Evolutionary conservation across 2,888 invertebrate species (phyloP).

Genomic region (Phaonia tiefii): DNA sequence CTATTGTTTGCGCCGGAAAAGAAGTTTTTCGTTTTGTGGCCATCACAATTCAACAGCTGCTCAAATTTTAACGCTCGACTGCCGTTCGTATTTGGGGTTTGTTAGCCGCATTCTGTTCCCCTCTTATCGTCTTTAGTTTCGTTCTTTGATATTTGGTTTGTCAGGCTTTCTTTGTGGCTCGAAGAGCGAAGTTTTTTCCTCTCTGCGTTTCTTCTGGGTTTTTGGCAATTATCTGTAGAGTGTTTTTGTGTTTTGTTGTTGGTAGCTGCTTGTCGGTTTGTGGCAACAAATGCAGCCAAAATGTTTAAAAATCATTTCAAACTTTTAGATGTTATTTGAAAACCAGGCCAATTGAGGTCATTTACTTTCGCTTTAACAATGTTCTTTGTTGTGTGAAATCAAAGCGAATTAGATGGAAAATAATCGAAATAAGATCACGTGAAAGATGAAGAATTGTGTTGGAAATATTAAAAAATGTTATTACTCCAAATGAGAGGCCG

Average conservation of each 20-base stretch:
- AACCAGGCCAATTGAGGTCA: conserved; percentile 69
- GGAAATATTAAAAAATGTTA: too few species aligned
- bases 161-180: conserved; percentile 13
- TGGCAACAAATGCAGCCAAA: conserved; percentile 55
- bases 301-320: conserved; percentile 55
- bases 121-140: conserved; percentile 28
- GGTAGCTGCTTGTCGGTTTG: conserved; percentile 18
- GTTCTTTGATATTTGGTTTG: conserved; percentile 24
- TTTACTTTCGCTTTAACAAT: conserved; percentile 67
- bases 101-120: conserved; percentile 47
- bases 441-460: too few species aligned
- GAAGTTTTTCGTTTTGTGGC: conserved; percentile 47
- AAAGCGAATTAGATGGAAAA: too few species aligned
- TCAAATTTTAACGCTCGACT: conserved; percentile 63
- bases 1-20: conserved; percentile 3
- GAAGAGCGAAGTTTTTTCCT: conserved; percentile 9
- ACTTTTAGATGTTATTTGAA: conserved; percentile 41
- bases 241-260: conserved; percentile 25
- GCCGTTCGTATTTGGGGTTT: conserved; percentile 49
- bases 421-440: too few species aligned
- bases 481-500: too few species aligned
- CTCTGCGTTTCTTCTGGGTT: conserved; percentile 20
- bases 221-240: conserved; percentile 64
- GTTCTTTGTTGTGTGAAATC: conserved; percentile 18
- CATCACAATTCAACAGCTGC: conserved; percentile 62